Evolutionary conservation across 2,113 vertebrate species (phyloP).

Genomic region (Pseudolaguvia tuberculata): DNA sequence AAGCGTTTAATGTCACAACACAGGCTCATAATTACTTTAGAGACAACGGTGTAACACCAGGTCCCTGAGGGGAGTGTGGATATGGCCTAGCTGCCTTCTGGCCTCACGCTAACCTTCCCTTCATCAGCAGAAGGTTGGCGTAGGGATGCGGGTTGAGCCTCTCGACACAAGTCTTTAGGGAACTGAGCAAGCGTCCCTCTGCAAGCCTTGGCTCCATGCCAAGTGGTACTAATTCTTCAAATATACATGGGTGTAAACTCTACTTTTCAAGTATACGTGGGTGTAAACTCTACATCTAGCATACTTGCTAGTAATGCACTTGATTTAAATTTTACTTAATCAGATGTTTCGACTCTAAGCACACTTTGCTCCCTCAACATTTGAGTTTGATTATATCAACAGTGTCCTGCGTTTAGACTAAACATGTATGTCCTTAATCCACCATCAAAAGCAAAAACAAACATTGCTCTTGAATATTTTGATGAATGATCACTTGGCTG

Average conservation of each 20-base stretch:
- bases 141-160: slow-evolving; percentile 12
- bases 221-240: slow-evolving; percentile 45
- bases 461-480: neutral
- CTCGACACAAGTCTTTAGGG: slow-evolving; percentile 38
- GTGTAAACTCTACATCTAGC: too few species aligned
- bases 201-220: slow-evolving; percentile 35
- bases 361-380: neutral
- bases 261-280: too few species aligned
- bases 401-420: neutral
- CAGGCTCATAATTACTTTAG: slow-evolving; percentile 53
- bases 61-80: slow-evolving; percentile 42
- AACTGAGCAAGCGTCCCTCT: slow-evolving; percentile 34
- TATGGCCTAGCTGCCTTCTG: slow-evolving; percentile 28
- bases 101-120: slow-evolving; percentile 31
- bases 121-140: slow-evolving; percentile 44
- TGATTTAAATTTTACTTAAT: neutral
- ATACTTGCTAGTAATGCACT: too few species aligned
- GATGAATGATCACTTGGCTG: too few species aligned
- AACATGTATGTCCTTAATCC: neutral
- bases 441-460: neutral
- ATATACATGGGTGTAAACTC: neutral
- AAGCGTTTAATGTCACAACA: slow-evolving; percentile 46
- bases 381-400: neutral
- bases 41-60: slow-evolving; percentile 41
- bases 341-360: too few species aligned